These are phyloP conservation scores for Abscondita cerata DNA, from an alignment of 2,888 invertebrate species.

Conservation along the genomic window DNA sequence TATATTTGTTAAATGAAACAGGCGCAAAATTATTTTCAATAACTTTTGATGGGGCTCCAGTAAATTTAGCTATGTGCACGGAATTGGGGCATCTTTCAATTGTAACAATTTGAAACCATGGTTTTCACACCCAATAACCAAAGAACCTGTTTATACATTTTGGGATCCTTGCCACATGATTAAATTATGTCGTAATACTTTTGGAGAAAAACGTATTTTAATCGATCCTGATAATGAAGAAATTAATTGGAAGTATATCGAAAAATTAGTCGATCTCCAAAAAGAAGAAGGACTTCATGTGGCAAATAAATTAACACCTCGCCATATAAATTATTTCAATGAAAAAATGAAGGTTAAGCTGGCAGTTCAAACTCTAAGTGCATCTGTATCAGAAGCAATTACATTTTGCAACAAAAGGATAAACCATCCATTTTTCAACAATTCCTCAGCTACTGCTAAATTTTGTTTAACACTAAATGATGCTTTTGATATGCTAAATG, in stretches of 20 bases:
- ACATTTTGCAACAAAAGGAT: too few species aligned
- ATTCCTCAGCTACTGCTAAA: too few species aligned
- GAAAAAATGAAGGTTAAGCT: not conserved
- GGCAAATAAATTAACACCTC: constrained; percentile 29
- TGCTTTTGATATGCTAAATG: too few species aligned
- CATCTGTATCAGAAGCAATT: too few species aligned
- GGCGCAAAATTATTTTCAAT: constrained; percentile 14
- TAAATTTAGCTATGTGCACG: constrained; percentile 21
- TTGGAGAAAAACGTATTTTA: constrained; percentile 19
- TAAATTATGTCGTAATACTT: constrained; percentile 32
- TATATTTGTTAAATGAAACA: not conserved
- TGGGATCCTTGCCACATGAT: constrained; percentile 35
- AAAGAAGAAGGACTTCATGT: constrained; percentile 18
- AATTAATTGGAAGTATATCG: constrained; percentile 21
- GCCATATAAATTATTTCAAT: constrained; percentile 9
- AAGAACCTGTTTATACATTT: constrained; percentile 30
- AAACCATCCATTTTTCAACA: too few species aligned
- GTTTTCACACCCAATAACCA: constrained; percentile 23
- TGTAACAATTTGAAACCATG: constrained; percentile 15
- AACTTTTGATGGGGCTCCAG: constrained; percentile 26
- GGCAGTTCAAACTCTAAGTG: not conserved
- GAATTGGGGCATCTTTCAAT: constrained; percentile 8
- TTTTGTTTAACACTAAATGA: too few species aligned
- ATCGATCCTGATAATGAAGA: not conserved
- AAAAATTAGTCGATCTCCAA: constrained; percentile 22